phyloP scores from a whole-genome alignment of 2,113 vertebrate species.

The Erpornis zantholeuca region DNA sequence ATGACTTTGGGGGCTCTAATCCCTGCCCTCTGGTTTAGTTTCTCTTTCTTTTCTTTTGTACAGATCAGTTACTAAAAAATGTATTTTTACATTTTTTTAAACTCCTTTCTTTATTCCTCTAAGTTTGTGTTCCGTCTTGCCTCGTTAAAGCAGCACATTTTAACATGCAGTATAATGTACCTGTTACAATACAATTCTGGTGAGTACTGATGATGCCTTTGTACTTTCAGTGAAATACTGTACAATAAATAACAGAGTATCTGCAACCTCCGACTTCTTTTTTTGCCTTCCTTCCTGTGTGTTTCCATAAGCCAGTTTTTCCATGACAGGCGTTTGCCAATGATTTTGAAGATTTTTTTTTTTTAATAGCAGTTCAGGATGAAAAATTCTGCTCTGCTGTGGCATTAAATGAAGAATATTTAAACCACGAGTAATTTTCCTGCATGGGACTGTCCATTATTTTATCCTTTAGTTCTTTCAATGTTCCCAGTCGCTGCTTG shows the following conservation, averaged over 20 bases:
- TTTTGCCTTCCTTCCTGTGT: neutral
- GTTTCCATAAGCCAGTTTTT: neutral
- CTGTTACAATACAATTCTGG: constrained; percentile 62
- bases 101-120: neutral
- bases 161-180: constrained; percentile 56
- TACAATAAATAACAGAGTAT: constrained; percentile 79
- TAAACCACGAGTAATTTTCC: neutral
- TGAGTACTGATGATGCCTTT: constrained; percentile 76
- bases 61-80: constrained; percentile 62
- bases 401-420: neutral
- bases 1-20: constrained; percentile 48
- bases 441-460: rapidly evolving
- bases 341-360: neutral
- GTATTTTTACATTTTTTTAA: constrained; percentile 33
- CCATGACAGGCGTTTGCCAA: neutral
- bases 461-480: neutral
- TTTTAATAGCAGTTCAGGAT: neutral
- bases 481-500: neutral
- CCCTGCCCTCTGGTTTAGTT: constrained; percentile 15
- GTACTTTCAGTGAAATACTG: constrained; percentile 71
- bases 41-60: constrained; percentile 24
- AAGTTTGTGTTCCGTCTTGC: constrained; percentile 49
- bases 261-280: constrained; percentile 33
- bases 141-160: constrained; percentile 6
- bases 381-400: neutral